These are phyloP conservation scores for Drosophila santomea DNA, from an alignment of 1,140 invertebrate species.

Conservation along the genomic window DNA sequence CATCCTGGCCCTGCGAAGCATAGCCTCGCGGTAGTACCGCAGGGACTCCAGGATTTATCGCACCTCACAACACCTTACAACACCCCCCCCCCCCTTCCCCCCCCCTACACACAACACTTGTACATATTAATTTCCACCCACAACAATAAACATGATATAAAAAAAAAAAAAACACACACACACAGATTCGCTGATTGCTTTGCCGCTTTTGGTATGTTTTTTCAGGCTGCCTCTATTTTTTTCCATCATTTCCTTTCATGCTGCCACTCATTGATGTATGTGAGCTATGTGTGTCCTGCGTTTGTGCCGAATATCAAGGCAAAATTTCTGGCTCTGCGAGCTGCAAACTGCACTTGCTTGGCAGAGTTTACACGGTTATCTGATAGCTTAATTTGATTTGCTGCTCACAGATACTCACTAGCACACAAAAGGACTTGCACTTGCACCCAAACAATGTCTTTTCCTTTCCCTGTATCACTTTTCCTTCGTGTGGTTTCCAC, in stretches of 20 bases:
- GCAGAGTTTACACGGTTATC: constrained; percentile 65
- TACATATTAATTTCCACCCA: too few relatives aligned
- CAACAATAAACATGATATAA: too few relatives aligned
- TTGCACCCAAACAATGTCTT: constrained; percentile 47
- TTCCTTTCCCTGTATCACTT: not conserved
- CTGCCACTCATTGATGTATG: constrained; percentile 40
- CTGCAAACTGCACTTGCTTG: constrained; percentile 31
- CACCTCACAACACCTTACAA: too few relatives aligned
- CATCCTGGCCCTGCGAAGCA: too few relatives aligned
- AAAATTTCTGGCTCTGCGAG: constrained; percentile 11
- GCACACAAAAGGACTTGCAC: constrained; percentile 18
- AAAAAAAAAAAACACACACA: too few relatives aligned
- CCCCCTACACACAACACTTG: too few relatives aligned
- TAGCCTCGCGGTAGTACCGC: too few relatives aligned
- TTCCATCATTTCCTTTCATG: constrained; percentile 29
- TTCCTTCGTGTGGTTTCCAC: constrained; percentile 54
- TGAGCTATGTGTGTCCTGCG: constrained; percentile 6
- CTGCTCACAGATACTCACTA: constrained; percentile 39
- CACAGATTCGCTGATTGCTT: constrained; percentile 37
- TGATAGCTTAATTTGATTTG: constrained; percentile 79
- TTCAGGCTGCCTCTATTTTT: constrained; percentile 31
- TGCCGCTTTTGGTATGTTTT: constrained; percentile 21
- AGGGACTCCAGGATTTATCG: too few relatives aligned
- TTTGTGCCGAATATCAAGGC: constrained; percentile 41
- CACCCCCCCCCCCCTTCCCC: too few relatives aligned